Percentiles rank a stretch among this genome's conserved stretches.
These are phyloP conservation scores for Deroplatys truncata DNA, from an alignment of 2,888 invertebrate genomes.

Conservation along the genomic window DNA sequence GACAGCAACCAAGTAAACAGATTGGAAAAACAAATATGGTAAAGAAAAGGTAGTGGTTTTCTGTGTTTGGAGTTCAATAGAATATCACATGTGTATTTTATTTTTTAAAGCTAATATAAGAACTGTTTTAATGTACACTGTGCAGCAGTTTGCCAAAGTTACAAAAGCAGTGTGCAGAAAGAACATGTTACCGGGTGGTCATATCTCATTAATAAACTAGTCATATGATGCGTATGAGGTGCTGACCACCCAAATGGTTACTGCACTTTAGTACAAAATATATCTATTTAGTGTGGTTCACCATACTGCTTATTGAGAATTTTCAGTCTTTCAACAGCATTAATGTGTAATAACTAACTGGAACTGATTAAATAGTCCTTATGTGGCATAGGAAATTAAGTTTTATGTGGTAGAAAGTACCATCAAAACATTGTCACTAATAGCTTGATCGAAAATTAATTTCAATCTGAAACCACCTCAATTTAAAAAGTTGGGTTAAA, in stretches of 20 bases:
- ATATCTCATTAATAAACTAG: conserved; percentile 19
- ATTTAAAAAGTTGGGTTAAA: background rate
- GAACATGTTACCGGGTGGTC: background rate
- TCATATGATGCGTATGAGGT: conserved; percentile 24
- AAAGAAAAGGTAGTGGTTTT: conserved; percentile 26
- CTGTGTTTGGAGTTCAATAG: background rate
- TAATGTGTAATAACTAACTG: background rate
- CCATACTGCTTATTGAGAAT: background rate
- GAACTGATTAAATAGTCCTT: conserved; percentile 4
- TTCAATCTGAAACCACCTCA: background rate
- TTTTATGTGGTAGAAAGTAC: background rate
- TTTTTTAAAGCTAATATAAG: background rate
- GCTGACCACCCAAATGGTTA: background rate
- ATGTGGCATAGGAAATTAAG: conserved; percentile 4
- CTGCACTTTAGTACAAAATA: conserved; percentile 31
- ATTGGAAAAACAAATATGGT: conserved; percentile 16
- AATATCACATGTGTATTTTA: background rate
- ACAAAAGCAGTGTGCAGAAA: background rate
- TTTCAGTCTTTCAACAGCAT: conserved; percentile 9
- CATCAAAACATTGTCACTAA: background rate
- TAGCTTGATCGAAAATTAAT: background rate
- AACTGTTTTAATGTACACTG: conserved; percentile 3
- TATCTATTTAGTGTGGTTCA: background rate
- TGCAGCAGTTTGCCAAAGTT: conserved; percentile 18
- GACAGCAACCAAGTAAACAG: conserved; percentile 4